Percentiles rank a stretch among this genome's conserved stretches.
Conservation (phyloP, 2,113 vertebrate species). For the Cygnus atratus region DNA sequence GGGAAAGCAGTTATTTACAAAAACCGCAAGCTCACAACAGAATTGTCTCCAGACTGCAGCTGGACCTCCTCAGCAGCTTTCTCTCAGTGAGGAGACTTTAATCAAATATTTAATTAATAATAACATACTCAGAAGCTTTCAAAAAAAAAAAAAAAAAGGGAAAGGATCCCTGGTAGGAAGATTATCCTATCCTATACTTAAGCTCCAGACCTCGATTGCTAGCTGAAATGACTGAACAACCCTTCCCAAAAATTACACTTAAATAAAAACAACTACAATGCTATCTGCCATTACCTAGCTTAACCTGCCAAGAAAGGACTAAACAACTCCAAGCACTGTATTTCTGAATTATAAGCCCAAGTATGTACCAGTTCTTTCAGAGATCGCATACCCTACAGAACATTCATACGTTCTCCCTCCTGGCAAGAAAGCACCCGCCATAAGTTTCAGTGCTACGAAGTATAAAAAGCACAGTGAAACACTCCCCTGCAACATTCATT, state of each 20-base stretch:
- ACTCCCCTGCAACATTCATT: neutral
- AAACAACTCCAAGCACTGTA: neutral
- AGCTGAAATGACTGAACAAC: neutral
- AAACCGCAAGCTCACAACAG: neutral
- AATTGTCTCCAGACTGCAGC: neutral
- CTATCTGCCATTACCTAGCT: neutral
- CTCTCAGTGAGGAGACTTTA: neutral
- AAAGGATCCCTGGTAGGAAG: neutral
- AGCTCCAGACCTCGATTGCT: neutral
- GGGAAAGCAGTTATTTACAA: neutral
- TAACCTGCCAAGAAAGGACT: neutral
- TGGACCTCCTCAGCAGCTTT: slow-evolving; percentile 29
- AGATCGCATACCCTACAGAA: neutral
- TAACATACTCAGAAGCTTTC: slow-evolving; percentile 6
- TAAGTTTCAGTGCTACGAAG: neutral
- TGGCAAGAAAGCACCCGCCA: neutral
- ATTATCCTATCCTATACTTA: neutral
- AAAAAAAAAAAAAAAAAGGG: neutral
- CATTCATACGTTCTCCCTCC: neutral
- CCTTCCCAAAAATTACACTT: neutral
- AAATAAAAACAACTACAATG: neutral
- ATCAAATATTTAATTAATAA: slow-evolving; percentile 15
- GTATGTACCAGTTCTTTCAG: neutral
- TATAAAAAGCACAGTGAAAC: neutral
- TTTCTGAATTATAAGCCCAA: neutral